phyloP scores from a whole-genome alignment of 2,797 vertebrate species.

The Okamejei kenojei region DNA sequence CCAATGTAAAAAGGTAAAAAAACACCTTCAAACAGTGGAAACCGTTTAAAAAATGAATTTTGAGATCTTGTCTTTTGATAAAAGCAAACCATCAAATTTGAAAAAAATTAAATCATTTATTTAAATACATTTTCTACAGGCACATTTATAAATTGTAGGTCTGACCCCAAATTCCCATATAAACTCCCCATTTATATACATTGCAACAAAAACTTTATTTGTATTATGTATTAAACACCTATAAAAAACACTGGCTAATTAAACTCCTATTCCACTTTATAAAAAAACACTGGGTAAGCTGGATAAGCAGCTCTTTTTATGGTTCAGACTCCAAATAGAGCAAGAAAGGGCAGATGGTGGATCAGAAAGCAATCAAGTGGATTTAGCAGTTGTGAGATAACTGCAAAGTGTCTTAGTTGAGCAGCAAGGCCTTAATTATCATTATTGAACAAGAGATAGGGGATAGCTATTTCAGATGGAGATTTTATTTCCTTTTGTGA shows the following conservation, averaged over 20 bases:
- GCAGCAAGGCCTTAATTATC: background rate
- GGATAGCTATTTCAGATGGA: background rate
- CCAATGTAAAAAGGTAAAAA: background rate
- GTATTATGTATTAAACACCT: background rate
- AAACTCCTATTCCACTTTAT: too few species aligned
- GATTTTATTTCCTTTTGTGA: background rate
- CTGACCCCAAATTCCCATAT: background rate
- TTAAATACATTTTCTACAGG: too few species aligned
- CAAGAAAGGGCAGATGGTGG: background rate
- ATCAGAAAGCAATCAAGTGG: conserved; percentile 1
- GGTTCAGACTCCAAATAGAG: background rate
- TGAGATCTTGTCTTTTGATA: background rate
- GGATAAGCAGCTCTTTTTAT: background rate
- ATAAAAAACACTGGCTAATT: background rate
- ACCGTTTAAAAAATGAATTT: background rate
- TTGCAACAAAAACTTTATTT: background rate
- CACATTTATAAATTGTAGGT: background rate
- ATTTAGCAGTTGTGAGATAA: background rate
- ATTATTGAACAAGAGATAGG: background rate
- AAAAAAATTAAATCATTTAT: background rate
- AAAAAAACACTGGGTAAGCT: too few species aligned
- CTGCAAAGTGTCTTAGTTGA: background rate
- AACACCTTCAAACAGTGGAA: background rate
- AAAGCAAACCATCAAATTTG: too few species aligned
- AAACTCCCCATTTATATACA: background rate